A percentile compares a stretch with the other conserved stretches of the same genome.
These are phyloP conservation scores for Calyptommatus sinebrachiatus DNA, from an alignment of 2,113 vertebrate species.

Conservation along the genomic window DNA sequence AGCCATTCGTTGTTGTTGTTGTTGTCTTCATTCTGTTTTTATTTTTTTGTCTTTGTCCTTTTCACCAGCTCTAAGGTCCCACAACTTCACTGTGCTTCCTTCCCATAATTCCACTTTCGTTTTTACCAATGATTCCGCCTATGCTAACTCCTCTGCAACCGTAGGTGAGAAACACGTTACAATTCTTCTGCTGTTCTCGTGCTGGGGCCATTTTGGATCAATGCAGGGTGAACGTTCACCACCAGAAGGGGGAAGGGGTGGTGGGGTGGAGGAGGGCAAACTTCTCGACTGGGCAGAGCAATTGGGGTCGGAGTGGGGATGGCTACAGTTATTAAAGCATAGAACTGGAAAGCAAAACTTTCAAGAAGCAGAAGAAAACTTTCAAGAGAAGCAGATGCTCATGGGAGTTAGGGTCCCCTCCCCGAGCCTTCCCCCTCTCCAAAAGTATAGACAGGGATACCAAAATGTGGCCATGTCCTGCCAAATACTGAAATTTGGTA, in stretches of 20 bases:
- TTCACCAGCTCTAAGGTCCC: conserved; percentile 87
- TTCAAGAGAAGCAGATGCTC: too few species aligned
- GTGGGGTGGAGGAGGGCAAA: too few species aligned
- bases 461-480: too few species aligned
- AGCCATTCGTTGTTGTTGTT: conserved; percentile 62
- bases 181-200: conserved; percentile 43
- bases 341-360: too few species aligned
- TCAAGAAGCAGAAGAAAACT: too few species aligned
- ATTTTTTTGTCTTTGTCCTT: conserved; percentile 69
- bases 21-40: conserved; percentile 62
- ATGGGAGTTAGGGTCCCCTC: too few species aligned
- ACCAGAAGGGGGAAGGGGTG: neutral
- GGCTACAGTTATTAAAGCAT: too few species aligned
- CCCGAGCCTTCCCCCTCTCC: too few species aligned
- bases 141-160: conserved; percentile 95
- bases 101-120: conserved; percentile 94
- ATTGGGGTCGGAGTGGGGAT: too few species aligned
- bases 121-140: conserved; percentile 96
- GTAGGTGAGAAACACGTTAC: conserved; percentile 87
- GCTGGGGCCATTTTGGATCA: conserved; percentile 30
- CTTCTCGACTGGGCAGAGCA: too few species aligned
- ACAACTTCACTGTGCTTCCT: conserved; percentile 96
- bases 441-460: too few species aligned
- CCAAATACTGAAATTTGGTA: too few species aligned
- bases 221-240: rapidly evolving